phyloP scores from a whole-genome alignment of 2,888 invertebrate species.

The Aspidiotus destructor region DNA sequence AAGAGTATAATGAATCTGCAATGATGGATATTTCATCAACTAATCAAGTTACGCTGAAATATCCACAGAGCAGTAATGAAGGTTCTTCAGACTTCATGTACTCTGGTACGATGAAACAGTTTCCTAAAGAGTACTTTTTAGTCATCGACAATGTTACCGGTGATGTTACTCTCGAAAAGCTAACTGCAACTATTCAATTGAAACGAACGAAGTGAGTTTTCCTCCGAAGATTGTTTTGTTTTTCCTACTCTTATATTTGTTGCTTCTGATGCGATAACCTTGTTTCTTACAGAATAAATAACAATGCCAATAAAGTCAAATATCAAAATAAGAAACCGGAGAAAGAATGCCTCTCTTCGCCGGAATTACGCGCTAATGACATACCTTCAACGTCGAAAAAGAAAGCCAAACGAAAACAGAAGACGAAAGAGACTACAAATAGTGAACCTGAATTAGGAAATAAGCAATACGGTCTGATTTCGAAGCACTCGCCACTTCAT shows the following conservation, averaged over 20 bases:
- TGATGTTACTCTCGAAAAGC: conserved; percentile 83
- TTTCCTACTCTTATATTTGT: background rate
- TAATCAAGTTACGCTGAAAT: conserved; percentile 81
- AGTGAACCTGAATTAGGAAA: conserved; percentile 23
- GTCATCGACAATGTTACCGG: conserved; percentile 88
- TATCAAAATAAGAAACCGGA: conserved; percentile 30
- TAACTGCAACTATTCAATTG: conserved; percentile 82
- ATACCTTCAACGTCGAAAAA: conserved; percentile 20
- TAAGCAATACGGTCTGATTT: conserved; percentile 43
- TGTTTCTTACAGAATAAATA: conserved; percentile 15
- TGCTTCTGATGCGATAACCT: background rate
- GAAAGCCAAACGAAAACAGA: conserved; percentile 27
- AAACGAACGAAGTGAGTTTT: conserved; percentile 65
- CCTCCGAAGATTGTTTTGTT: background rate
- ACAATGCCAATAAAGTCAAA: conserved; percentile 21
- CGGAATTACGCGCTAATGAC: background rate
- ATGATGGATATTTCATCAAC: conserved; percentile 79
- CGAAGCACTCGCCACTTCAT: conserved; percentile 52
- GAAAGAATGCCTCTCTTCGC: conserved; percentile 20
- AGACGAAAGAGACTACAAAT: conserved; percentile 20
- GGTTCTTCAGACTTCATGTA: conserved; percentile 86
- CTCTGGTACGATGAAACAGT: conserved; percentile 85
- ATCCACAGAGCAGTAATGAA: conserved; percentile 88
- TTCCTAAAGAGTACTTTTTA: conserved; percentile 88
- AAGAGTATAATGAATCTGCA: conserved; percentile 84